Evolutionary conservation across 1,140 invertebrate species (phyloP), one percentile per base, ranked within the genome.

Genomic region (Drosophila erecta): DNA sequence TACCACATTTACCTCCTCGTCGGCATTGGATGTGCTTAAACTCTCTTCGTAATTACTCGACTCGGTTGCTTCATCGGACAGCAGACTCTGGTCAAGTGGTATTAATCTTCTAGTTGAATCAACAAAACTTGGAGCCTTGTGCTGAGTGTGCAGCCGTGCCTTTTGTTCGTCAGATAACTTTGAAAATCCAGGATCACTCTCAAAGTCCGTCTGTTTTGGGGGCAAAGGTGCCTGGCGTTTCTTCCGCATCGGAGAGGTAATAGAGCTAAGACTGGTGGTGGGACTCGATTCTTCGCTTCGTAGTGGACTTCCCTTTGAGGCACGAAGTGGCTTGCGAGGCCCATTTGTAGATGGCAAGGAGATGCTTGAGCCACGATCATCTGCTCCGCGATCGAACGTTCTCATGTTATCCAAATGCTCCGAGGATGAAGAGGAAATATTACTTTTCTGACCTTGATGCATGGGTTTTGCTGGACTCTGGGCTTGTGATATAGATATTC

Each of bases 151-250:
- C 60, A 80, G 76, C 51, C 77, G 60, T 57, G 74, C 80, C 64
- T 70, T 81, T 47, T 62, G 59, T 69, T 83, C 61, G 22, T 79
- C 66, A n/a, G 76, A 69, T 73, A 79, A 43, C 37, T 76, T 72
- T n/a, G 49, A 60, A 43, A 43, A 53, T 41, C 43, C 43, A 17
- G 53, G 27, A 24, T 49, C 44, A 51, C 49, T 51, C 46, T 84
- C 80, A 12, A 78, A 41, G 10, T 72, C 49, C 1, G 66, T 66
- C 7, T 79, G 69, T 40, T 79, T 83, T 2, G 95, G 95, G 53
- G 95, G 95, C 27, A 94, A 94, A 1, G 96, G 95, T 3, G 96
- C 95, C 2, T 93, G 94, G 61, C 95, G 95, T 81, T 95, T 96
- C 80, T 96, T 96, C 41, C 94, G 49, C 22, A 38, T 62, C 6